Evolutionary conservation across 1,140 invertebrate genomes (phyloP), one percentile per base, ranked within the genome.

Genomic region (Brachionus koreanus): DNA sequence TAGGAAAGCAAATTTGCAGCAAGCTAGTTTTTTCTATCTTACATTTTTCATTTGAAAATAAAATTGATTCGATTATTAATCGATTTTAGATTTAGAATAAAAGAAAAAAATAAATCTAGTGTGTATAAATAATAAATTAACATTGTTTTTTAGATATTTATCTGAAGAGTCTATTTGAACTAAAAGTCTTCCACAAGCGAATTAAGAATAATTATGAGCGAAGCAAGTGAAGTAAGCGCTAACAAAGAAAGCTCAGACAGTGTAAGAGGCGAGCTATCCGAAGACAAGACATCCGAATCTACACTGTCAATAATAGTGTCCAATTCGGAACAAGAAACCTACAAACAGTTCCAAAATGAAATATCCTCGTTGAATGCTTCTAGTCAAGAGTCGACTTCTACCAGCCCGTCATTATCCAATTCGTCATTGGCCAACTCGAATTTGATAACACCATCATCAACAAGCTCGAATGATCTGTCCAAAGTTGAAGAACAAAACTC

Each of bases 301-400:
- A 46, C 69, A 1, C 25, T 74, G 39, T 74, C 69, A 10, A 74
- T 74, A 43, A 74, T 74, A 23, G 69, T 74, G 19, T 10, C 39
- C 23, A 74, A 46, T 29, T 25, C 69, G 9, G 25, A 23, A 13
- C 69, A 74, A 74, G 69, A 74, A 46, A 10, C 37, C 16, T 74
- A 74, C 29, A 39, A 74, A 33, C 69, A 74, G 43, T 74, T 74
- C 46, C 69, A 74, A 39, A 43, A 74, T 29, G 69, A 74, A 74
- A 74, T 74, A 29, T 74, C 69, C 16, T 74, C 69, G 5, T 12
- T 74, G 25, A 74, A 74, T 10, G n/a, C 67, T 39, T 39, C 19
- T 57, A 57, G 49, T 57, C 49, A 57, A 46, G 69, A 74, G n/a
- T 74, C 69, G 5, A 35, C 19, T 49, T 74, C 69, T 5, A 74